Evolutionary conservation across 2,113 vertebrate genomes (phyloP), one percentile per base, ranked within the genome.

Genomic region (Eptatretus burgeri): DNA sequence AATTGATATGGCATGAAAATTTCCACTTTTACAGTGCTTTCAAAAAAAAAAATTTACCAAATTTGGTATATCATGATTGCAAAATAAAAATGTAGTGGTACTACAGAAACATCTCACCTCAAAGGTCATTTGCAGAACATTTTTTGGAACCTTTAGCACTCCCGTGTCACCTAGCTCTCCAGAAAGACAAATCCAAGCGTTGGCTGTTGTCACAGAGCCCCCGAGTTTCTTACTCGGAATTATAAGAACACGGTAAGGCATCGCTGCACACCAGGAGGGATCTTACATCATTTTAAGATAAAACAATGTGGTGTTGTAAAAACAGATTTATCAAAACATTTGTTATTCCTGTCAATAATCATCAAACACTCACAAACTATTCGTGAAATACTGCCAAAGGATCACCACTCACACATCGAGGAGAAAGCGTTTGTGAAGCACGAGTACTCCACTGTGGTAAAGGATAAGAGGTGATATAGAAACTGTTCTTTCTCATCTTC

Each of bases 361-460:
- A 41, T 41, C 27, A 10, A 13, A 62, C n/a, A 13, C 13, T n/a
- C 8, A 10, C n/a, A 2, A 62, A 19, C 56, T 4, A 56, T 56
- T 56, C 3, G 18, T 56, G 53, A 16, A 4, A 10, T 10, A 19
- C 19, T 62, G 19, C n/a, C 56, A 11, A 50, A 14, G 18, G 49
- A 49, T 49, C 51, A 5, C 19, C 5, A 80, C 91, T 89, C 76
- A 95, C 91, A 74, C 76, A 95, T 82, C 50, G 91, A 94, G 64
- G 88, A 95, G 73, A 98, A 98, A 74, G 93, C 91, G 64, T 93
- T 98, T 71, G 91, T 98, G 70, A 98, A 98, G 69, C 91, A 98
- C 67, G 95, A 98, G 76, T 98, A 98, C 75, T 98, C 91, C 13
- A 98, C 91, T 2, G 91, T 88, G 50, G 87, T 95, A 73, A 98